Conservation (phyloP, 2,797 vertebrate species). For the Tenualosa ilisha region DNA sequence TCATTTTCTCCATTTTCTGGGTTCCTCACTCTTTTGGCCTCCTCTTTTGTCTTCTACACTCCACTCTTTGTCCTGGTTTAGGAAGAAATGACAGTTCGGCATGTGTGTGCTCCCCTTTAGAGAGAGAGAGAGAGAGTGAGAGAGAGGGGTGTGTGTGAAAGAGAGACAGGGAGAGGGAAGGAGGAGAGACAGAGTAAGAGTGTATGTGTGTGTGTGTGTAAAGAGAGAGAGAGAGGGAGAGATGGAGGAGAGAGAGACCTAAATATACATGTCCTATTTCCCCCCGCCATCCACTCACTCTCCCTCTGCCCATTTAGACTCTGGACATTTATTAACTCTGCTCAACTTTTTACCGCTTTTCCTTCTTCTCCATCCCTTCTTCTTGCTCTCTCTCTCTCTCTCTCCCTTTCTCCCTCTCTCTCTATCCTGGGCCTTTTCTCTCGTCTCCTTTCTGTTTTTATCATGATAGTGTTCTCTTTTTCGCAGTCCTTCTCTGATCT, state of each 20-base stretch:
- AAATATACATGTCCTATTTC: conserved; percentile 77
- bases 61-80: conserved; percentile 51
- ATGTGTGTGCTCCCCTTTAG: conserved; percentile 53
- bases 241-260: conserved; percentile 53
- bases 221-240: background rate
- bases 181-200: background rate
- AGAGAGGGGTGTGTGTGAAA: background rate
- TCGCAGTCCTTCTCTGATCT: background rate
- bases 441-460: background rate
- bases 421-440: background rate
- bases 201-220: background rate
- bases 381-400: conserved; percentile 14
- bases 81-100: conserved; percentile 42
- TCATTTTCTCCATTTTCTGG: conserved; percentile 24
- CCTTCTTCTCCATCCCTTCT: background rate
- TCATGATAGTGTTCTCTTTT: background rate
- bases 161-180: background rate
- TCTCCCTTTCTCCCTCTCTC: background rate
- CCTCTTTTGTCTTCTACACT: background rate
- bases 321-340: conserved; percentile 64
- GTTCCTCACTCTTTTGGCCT: conserved; percentile 3
- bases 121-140: conserved; percentile 28
- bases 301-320: conserved; percentile 64
- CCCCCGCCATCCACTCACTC: conserved; percentile 65
- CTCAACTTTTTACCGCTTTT: conserved; percentile 57